Conservation (phyloP, 2,797 vertebrate species). For the Eulemur coronatus region DNA sequence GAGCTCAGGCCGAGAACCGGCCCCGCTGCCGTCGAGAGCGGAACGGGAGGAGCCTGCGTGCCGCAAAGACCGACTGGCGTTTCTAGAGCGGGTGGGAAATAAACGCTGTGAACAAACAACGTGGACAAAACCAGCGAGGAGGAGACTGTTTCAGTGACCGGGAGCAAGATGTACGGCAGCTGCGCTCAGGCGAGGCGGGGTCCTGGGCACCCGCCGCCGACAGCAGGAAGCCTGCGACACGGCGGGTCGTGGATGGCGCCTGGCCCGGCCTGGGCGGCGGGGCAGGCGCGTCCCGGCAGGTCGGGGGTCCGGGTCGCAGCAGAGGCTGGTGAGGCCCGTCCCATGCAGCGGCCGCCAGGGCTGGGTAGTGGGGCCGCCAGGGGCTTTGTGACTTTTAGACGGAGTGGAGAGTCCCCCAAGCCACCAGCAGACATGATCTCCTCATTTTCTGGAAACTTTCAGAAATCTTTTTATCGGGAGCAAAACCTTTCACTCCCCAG, state of each 20-base stretch:
- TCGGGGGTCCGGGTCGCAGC: fast-evolving
- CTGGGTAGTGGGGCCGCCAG: neutral
- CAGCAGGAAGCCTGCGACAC: neutral
- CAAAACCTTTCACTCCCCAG: neutral
- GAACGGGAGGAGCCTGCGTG: neutral
- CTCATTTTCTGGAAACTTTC: neutral
- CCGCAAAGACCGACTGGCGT: neutral
- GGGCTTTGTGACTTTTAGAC: neutral
- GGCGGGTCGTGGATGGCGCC: no score
- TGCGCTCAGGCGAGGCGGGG: neutral
- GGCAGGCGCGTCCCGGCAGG: no score
- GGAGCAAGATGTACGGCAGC: neutral
- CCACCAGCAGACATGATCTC: neutral
- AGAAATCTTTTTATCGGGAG: neutral
- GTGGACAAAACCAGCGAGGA: neutral
- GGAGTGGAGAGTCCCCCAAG: neutral
- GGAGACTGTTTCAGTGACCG: neutral
- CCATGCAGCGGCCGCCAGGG: neutral
- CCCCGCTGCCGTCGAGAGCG: neutral
- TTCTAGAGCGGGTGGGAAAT: neutral
- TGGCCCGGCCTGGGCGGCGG: no score
- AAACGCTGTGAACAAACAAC: neutral
- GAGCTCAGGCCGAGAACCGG: neutral
- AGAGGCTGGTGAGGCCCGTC: neutral
- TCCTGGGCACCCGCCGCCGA: neutral